Base-by-base conservation (phyloP, 2,888 invertebrate genomes). In the Macrophya alboannulata region DNA sequence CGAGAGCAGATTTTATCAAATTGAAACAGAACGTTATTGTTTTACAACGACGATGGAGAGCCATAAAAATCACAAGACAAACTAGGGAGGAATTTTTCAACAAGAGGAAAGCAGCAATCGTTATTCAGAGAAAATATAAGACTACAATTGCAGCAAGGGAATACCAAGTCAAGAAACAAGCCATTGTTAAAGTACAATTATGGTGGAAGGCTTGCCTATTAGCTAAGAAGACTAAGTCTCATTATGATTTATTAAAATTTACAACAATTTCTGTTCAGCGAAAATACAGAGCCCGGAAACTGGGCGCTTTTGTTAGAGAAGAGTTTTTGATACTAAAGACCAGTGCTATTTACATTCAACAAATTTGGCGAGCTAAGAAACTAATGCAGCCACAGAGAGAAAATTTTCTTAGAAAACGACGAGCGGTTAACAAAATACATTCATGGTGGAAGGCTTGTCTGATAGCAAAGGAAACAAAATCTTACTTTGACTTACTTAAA, bases 1-100 rank as follows among this genome's bases (percentile, higher is more conserved):
- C 87, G 55, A 83, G 71, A 10, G n/a, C 72, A 15, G 65, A 87
- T 81, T 86, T 65, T 65, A n/a, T 86, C 90, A 86, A 88, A 1
- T 87, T 87, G 17, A 87, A 86, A 88, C 81, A 92, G 21, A 89
- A 93, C 2, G 87, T 84, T 10, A 87, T 91, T 2, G 40, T 86
- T 40, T 86, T 95, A 86, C 95, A 95, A 88, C 91, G 90, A 37
- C 90, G 90, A 51, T 94, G 94, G 88, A 94, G 95, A 17, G 94
- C 92, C 55, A 90, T 94, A 2, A 71, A 93, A 25, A 76, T 91
- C 31, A 94, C 94, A 93, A 90, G 91, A n/a, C 40, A 40, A 40
- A 84, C 84, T 5, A 77, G 86, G 8, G 21, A 77, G 31, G 84
- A 87, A 31, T 91, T 88, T 85, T 43, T 89, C 91, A 85, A 84